Percentiles rank a stretch among this genome's conserved stretches.
These are phyloP conservation scores for Drosophila triauraria DNA, from an alignment of 1,140 invertebrate genomes.

Conservation along the genomic window DNA sequence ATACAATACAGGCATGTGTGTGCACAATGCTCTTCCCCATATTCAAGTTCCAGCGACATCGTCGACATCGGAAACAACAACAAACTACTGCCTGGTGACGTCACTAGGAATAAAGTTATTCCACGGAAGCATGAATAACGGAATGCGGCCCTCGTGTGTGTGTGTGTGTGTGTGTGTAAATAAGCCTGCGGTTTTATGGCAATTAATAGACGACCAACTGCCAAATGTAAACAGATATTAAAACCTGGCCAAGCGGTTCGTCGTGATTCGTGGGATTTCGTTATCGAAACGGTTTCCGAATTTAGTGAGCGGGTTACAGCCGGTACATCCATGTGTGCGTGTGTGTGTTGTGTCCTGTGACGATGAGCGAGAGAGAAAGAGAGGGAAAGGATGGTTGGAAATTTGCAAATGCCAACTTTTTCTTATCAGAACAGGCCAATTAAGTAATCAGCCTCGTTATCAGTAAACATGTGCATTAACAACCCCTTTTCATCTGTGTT, in stretches of 20 bases:
- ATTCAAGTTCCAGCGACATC: conserved; percentile 33
- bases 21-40: neutral
- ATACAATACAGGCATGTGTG: neutral
- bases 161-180: neutral
- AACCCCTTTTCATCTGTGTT: too few species aligned
- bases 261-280: conserved; percentile 1
- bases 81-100: conserved; percentile 31
- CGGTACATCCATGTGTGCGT: conserved; percentile 12
- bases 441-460: conserved; percentile 4
- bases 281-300: conserved; percentile 25
- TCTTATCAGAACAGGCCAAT: conserved; percentile 13
- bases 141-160: neutral
- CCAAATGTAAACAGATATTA: conserved; percentile 21
- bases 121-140: conserved; percentile 8
- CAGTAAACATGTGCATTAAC: conserved; percentile 16
- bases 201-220: neutral
- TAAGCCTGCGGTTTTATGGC: conserved; percentile 4
- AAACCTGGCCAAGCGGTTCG: conserved; percentile 12
- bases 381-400: neutral
- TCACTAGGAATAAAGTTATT: conserved; percentile 23
- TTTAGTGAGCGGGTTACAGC: conserved; percentile 20
- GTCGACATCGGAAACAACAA: conserved; percentile 20
- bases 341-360: neutral
- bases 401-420: conserved; percentile 20
- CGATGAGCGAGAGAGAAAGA: neutral